phyloP scores from a whole-genome alignment of 1,140 invertebrate species.

The Panagrolaimus sp. region DNA sequence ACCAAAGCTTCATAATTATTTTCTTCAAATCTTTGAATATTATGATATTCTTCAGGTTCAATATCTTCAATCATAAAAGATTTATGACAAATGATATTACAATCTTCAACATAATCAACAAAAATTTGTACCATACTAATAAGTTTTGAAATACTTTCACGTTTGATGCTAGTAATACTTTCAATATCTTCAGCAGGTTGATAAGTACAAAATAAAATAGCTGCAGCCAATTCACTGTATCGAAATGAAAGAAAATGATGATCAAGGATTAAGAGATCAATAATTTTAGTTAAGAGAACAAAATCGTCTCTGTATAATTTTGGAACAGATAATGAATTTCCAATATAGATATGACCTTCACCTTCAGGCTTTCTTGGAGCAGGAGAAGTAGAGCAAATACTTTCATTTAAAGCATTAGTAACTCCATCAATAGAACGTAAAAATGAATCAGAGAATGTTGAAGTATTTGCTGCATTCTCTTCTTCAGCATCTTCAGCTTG shows the following conservation, averaged over 20 bases:
- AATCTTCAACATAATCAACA: neutral
- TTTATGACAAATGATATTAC: too few relatives aligned
- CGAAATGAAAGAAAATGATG: constrained; percentile 26
- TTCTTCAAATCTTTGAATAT: neutral
- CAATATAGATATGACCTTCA: neutral
- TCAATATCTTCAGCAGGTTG: constrained; percentile 37
- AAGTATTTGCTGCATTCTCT: constrained; percentile 2
- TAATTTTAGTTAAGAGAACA: constrained; percentile 32
- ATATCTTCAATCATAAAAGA: neutral
- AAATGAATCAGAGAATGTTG: neutral
- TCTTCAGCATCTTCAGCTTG: neutral
- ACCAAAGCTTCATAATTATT: too few relatives aligned
- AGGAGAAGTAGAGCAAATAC: constrained; percentile 19
- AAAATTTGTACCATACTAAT: neutral
- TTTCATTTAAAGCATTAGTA: constrained; percentile 14
- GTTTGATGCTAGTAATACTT: constrained; percentile 34
- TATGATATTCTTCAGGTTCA: neutral
- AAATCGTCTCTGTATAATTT: constrained; percentile 41
- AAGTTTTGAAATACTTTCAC: neutral
- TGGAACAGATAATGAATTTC: constrained; percentile 19
- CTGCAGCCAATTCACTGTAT: constrained; percentile 45
- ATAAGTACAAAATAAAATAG: constrained; percentile 40
- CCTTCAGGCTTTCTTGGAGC: neutral
- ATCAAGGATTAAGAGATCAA: constrained; percentile 37
- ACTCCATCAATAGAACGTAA: neutral